Conservation (phyloP, 2,113 vertebrate genomes). For the Setophaga petechia region DNA sequence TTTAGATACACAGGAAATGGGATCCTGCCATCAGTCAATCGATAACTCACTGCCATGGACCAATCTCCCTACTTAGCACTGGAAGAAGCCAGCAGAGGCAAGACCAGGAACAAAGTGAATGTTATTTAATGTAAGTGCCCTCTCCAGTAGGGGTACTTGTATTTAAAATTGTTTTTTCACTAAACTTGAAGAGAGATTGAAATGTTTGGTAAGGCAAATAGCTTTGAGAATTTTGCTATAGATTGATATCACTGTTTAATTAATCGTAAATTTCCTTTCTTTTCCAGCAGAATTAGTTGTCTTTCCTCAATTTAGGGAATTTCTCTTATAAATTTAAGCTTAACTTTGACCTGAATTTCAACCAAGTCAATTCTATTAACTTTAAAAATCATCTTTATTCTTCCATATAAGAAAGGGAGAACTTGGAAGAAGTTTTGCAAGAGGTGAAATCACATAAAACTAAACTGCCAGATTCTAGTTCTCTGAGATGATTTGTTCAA, state of each 20-base stretch:
- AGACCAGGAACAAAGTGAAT: neutral
- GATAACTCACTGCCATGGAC: neutral
- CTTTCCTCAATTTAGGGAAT: neutral
- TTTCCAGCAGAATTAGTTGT: neutral
- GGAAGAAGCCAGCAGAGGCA: neutral
- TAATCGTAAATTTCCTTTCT: neutral
- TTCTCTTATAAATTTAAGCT: neutral
- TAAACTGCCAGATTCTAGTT: neutral
- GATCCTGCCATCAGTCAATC: neutral
- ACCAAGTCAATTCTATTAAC: neutral
- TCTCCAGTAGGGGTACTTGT: neutral
- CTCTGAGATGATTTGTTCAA: neutral
- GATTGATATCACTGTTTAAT: neutral
- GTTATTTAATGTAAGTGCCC: neutral
- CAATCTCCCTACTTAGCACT: neutral
- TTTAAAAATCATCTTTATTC: neutral
- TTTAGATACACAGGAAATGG: constrained; percentile 13
- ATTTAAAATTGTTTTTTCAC: neutral
- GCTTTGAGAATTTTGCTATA: neutral
- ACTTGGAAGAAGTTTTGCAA: neutral
- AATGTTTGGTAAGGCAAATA: neutral
- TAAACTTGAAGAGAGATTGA: neutral
- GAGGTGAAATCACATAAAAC: neutral
- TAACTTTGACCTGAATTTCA: neutral
- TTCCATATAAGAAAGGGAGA: neutral